Percentiles rank a stretch among this genome's conserved stretches.
These are phyloP conservation scores for Pyxicephalus adspersus DNA, from an alignment of 2,113 vertebrate species.

Conservation along the genomic window DNA sequence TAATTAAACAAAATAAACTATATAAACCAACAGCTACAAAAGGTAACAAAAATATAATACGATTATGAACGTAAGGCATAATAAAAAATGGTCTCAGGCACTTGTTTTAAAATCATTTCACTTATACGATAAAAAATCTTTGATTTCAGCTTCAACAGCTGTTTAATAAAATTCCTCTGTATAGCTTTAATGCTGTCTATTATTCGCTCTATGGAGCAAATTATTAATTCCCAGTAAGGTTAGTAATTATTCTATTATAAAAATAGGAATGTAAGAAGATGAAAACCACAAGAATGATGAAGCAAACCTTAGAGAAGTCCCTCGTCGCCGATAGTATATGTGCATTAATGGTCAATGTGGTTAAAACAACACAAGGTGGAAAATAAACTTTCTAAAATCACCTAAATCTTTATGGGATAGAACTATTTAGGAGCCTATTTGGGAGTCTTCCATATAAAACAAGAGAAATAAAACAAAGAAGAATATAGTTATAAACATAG, in stretches of 20 bases:
- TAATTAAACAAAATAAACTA: no score
- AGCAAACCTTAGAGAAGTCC: slow-evolving; percentile 63
- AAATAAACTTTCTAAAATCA: slow-evolving; percentile 70
- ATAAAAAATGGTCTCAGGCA: no score
- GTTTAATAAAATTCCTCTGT: slow-evolving; percentile 28
- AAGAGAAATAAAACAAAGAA: no score
- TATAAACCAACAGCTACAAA: no score
- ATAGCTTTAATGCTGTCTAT: slow-evolving; percentile 50
- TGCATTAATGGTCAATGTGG: slow-evolving; percentile 67
- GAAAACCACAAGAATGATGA: slow-evolving; percentile 71
- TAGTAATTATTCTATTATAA: slow-evolving; percentile 76
- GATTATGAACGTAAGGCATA: no score
- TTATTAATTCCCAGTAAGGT: slow-evolving; percentile 72
- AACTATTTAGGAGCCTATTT: slow-evolving; percentile 17
- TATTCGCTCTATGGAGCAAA: slow-evolving; percentile 69
- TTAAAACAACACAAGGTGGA: slow-evolving; percentile 67
- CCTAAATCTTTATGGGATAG: slow-evolving; percentile 47
- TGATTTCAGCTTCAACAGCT: slow-evolving; percentile 40
- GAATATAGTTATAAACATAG: no score
- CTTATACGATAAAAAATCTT: slow-evolving; percentile 11
- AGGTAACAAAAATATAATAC: no score
- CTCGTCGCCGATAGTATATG: slow-evolving; percentile 66
- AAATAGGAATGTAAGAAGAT: slow-evolving; percentile 73
- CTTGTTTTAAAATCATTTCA: background rate
- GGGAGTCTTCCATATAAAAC: no score